Percentiles rank a stretch among this genome's conserved stretches.
These are phyloP conservation scores for Alectoris magna DNA, from an alignment of 2,797 vertebrate species.

Conservation along the genomic window DNA sequence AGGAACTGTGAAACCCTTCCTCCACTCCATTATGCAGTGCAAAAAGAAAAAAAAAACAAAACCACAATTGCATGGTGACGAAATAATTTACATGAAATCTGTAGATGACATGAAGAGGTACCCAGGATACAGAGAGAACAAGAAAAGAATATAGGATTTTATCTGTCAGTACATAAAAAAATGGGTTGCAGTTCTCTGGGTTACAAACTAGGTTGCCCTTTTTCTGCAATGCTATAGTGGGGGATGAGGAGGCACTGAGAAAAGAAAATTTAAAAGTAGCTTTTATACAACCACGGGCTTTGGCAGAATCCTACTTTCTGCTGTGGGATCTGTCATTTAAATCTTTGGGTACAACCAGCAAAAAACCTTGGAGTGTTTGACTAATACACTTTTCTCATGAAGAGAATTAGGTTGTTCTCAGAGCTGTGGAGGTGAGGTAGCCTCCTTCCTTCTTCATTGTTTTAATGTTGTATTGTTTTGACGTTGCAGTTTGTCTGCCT, in stretches of 20 bases:
- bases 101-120: not conserved
- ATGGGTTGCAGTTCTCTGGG: not conserved
- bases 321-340: not conserved
- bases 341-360: not conserved
- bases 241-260: not conserved
- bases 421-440: not conserved
- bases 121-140: not conserved
- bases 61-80: too few relatives aligned
- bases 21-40: accelerated
- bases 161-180: not conserved
- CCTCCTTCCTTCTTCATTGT: not conserved
- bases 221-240: not conserved
- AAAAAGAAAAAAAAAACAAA: not conserved
- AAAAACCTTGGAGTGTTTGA: not conserved
- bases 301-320: not conserved
- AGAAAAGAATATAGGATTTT: not conserved
- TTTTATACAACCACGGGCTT: not conserved
- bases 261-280: not conserved
- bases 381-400: not conserved
- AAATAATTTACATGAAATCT: not conserved
- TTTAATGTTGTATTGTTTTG: not conserved
- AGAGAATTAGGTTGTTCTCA: not conserved
- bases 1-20: not conserved
- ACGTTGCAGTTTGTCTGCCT: not conserved
- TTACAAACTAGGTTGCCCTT: not conserved